Base-by-base conservation (phyloP, 2,113 vertebrate species). In the Herpailurus yagouaroundi region DNA sequence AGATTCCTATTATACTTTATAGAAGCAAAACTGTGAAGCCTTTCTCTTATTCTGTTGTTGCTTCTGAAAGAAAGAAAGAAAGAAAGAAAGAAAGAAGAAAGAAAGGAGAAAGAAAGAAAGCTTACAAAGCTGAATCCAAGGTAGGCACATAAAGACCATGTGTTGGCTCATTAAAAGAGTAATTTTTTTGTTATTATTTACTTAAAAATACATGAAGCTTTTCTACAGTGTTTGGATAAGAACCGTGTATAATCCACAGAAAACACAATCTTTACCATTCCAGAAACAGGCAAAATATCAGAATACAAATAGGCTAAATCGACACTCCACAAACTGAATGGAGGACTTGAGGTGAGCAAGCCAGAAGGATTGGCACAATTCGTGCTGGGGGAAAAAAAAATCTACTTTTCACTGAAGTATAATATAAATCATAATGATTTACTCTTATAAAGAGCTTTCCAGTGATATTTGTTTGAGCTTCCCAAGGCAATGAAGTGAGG, bases 131-230 rank as follows among this genome's bases (percentile, higher is more conserved):
- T 16, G 16, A 95, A 41, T 94, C 55, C 50, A 12, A 41, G 38
- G 48, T 16, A 80, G 68, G 50, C 69, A 88, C 57, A 55, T 50
- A 69, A n/a, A 94, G 69, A 66, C 68, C 18, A 57, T 89, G 50
- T 63, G 9, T 55, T 87, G 52, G 79, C 41, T 97, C 90, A 97
- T 88, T 94, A 85, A 97, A 96, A 83, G 80, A 93, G 84, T 82
- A 57, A 55, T 13, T 85, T 89, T 74, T 96, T 97, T 90, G 77
- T 87, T 93, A 83, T 25, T 95, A 8, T 86, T 96, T 87, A 50
- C 89, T 95, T 94, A 80, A 81, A 81, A 96, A 91, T 76, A 57
- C 71, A 92, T 36, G 31, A 98, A 93, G 64, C 64, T 97, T 97
- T 93, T 81, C 88, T 36, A 74, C 18, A 33, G 16, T 73, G 52